Conservation (phyloP, 2,113 vertebrate species). For the Solea solea region DNA sequence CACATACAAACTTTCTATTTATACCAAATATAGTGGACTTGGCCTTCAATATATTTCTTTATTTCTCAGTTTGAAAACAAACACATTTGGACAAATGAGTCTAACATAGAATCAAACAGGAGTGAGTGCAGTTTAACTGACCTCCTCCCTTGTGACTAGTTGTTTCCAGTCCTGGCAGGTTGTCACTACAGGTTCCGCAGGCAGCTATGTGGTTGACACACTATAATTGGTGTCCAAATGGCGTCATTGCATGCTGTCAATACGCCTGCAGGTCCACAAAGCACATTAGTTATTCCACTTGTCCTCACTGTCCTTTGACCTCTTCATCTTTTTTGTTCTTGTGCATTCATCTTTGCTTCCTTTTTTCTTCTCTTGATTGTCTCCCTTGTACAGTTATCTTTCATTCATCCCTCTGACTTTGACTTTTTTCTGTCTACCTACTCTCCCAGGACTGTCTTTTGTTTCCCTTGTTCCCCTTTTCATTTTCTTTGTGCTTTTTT, state of each 20-base stretch:
- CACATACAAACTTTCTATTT: no score
- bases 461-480: not conserved
- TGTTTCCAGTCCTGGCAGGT: constrained; percentile 46
- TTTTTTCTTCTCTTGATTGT: not conserved
- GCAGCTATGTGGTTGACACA: constrained; percentile 52
- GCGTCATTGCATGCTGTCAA: constrained; percentile 34
- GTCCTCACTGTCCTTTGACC: constrained; percentile 7
- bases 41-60: no score
- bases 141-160: constrained; percentile 21
- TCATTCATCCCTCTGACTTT: not conserved
- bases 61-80: no score
- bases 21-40: no score
- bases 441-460: not conserved
- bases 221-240: constrained; percentile 50
- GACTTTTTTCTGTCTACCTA: not conserved
- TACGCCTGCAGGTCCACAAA: constrained; percentile 27
- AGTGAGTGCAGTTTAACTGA: not conserved
- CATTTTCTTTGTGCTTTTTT: constrained; percentile 2
- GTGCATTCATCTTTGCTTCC: not conserved
- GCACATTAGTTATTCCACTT: constrained; percentile 6
- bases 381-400: not conserved
- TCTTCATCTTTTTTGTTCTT: not conserved
- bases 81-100: no score
- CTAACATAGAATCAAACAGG: not conserved
- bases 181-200: constrained; percentile 45